Evolutionary conservation across 2,797 vertebrate genomes (phyloP).

Genomic region (Myioborus melanocephalus): DNA sequence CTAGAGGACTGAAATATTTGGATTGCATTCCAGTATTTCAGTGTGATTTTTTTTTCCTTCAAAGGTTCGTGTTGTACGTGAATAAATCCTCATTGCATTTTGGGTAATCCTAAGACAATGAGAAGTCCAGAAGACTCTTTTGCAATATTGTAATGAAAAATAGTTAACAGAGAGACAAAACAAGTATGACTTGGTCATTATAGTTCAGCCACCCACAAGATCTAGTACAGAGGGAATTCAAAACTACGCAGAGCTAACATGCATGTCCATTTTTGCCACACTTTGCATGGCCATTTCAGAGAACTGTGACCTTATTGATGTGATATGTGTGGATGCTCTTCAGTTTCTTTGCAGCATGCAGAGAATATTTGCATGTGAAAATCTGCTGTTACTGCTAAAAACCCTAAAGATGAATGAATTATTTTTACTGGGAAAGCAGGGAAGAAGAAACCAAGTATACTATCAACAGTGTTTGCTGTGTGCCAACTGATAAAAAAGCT

Average conservation of each 20-base stretch:
- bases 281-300: slow-evolving; percentile 41
- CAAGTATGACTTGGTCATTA: not conserved
- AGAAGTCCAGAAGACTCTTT: not conserved
- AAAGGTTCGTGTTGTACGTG: not conserved
- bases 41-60: not conserved
- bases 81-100: not conserved
- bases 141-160: not conserved
- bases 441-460: not conserved
- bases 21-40: not conserved
- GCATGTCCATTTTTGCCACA: slow-evolving; percentile 36
- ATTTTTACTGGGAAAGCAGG: not conserved
- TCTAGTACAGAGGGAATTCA: not conserved
- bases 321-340: slow-evolving; percentile 9
- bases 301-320: slow-evolving; percentile 7
- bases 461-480: not conserved
- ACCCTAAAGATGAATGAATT: not conserved
- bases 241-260: slow-evolving; percentile 18
- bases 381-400: not conserved
- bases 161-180: not conserved
- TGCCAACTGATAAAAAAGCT: slow-evolving; percentile 17
- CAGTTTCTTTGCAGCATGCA: slow-evolving; percentile 33
- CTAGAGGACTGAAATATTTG: not conserved
- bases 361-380: slow-evolving; percentile 47
- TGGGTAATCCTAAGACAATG: not conserved
- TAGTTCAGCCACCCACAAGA: not conserved